Evolutionary conservation across 2,888 invertebrate genomes (phyloP), one percentile per base, ranked within the genome.

Genomic region (Catotricha subobsoleta): DNA sequence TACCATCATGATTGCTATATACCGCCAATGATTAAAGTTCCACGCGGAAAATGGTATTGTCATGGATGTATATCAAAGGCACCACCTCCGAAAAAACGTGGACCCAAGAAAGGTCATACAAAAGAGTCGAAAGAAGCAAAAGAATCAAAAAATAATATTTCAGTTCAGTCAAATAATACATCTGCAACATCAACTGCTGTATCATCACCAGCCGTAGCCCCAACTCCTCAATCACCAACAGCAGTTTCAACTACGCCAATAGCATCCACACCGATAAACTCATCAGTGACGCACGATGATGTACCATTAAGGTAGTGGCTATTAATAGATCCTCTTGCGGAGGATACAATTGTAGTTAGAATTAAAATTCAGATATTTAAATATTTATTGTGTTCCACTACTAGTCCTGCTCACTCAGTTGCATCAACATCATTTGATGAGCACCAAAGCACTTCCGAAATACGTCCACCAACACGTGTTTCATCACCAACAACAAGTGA

Each of bases 1-100:
- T 90, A 87, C 65, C 94, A 95, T 59, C 80, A 82, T 47, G 90
- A 90, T 62, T 95, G 95, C 60, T 77, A 91, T 55, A 82, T 83
- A 58, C 92, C 92, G 30, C 82, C 84, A 29, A 65, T 88, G 54
- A 66, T 74, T 51, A 82, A 82, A 69, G 76, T 41, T 12, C 87
- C 87, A 3, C 73, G 78, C 49, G 86, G 80, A 53, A 84, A 81
- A 54, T 88, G 87, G 87, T 84, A 84, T 60, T 92, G 92, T 62
- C 73, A 80, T 13, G 80, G 82, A 48, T 91, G 91, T 63, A 73
- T 82, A 48, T 72, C 80, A 21, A 86, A 86, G 52, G 84, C 86
- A 50, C 86, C 86, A 46, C 72, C 74, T 36, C 76, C 76, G 54
- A 77, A 74, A 54, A 76, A 75, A 47, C 66, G 74, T 25, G 69